Evolutionary conservation across 2,113 vertebrate genomes (phyloP).

Genomic region (Eleginops maclovinus): DNA sequence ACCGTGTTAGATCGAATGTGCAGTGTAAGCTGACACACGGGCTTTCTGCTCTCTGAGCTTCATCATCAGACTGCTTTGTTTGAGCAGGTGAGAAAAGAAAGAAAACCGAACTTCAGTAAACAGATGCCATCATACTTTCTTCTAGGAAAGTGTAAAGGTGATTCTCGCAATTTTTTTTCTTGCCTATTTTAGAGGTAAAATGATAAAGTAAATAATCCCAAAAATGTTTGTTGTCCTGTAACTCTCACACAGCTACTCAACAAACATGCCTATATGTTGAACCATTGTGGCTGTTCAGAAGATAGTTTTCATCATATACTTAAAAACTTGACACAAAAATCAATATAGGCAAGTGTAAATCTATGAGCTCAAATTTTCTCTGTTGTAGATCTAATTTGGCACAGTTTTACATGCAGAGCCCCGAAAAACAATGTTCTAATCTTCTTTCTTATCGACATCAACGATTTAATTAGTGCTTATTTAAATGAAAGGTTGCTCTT

Average conservation of each 20-base stretch:
- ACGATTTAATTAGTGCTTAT: not conserved
- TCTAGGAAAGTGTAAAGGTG: not conserved
- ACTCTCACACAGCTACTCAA: not conserved
- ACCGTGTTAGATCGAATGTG: constrained; percentile 56
- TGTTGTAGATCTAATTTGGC: not conserved
- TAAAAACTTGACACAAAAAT: not conserved
- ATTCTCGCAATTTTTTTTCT: not conserved
- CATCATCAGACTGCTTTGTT: constrained; percentile 43
- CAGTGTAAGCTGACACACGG: constrained; percentile 65
- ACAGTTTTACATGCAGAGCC: not conserved
- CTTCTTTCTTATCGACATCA: not conserved
- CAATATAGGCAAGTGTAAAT: not conserved
- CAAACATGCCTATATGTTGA: not conserved
- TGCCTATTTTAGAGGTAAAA: too few species aligned
- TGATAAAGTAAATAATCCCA: not conserved
- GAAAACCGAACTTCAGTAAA: constrained; percentile 3
- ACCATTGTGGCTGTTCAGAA: not conserved
- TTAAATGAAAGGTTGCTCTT: not conserved
- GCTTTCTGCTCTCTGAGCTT: constrained; percentile 49
- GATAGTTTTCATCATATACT: not conserved
- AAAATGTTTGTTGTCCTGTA: not conserved
- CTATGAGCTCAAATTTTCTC: not conserved
- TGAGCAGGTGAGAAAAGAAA: not conserved
- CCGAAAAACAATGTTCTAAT: not conserved
- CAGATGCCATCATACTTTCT: not conserved